Evolutionary conservation across 2,888 invertebrate species (phyloP).

Genomic region (Hyppa rectilinea): DNA sequence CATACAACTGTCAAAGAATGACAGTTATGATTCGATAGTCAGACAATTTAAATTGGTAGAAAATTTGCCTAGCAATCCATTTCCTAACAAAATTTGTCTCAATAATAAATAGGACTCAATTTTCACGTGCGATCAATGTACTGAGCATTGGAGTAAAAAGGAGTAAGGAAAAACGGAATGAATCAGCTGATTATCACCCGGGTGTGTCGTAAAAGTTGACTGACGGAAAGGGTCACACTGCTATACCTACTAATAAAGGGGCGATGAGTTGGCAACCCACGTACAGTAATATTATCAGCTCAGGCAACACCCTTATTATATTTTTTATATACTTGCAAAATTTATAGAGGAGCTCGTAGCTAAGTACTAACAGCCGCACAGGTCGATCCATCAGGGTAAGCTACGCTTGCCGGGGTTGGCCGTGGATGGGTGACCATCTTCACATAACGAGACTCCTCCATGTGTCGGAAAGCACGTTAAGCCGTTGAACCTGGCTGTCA

Average conservation of each 20-base stretch:
- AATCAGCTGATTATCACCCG: slow-evolving; percentile 60
- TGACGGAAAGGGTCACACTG: slow-evolving; percentile 56
- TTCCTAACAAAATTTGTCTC: neutral
- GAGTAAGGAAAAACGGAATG: slow-evolving; percentile 50
- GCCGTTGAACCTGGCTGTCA: too few species aligned
- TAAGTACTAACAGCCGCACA: too few species aligned
- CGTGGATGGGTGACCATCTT: too few species aligned
- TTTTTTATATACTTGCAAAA: slow-evolving; percentile 1
- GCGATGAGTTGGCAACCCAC: slow-evolving; percentile 55
- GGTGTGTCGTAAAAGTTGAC: slow-evolving; percentile 57
- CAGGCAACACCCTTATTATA: slow-evolving; percentile 17
- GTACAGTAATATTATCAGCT: slow-evolving; percentile 39
- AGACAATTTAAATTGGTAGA: neutral
- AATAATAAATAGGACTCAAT: neutral
- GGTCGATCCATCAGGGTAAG: too few species aligned
- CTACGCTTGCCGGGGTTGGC: too few species aligned
- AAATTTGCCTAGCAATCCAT: neutral
- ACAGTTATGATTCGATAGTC: neutral
- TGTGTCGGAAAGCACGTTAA: too few species aligned
- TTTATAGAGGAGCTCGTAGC: too few species aligned
- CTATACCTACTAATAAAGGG: slow-evolving; percentile 52
- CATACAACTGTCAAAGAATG: neutral
- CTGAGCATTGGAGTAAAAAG: slow-evolving; percentile 33
- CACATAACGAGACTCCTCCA: too few species aligned
- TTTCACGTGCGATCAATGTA: neutral